These are phyloP conservation scores for Microcebus griseorufus DNA, from an alignment of 2,113 vertebrate species.

Conservation along the genomic window DNA sequence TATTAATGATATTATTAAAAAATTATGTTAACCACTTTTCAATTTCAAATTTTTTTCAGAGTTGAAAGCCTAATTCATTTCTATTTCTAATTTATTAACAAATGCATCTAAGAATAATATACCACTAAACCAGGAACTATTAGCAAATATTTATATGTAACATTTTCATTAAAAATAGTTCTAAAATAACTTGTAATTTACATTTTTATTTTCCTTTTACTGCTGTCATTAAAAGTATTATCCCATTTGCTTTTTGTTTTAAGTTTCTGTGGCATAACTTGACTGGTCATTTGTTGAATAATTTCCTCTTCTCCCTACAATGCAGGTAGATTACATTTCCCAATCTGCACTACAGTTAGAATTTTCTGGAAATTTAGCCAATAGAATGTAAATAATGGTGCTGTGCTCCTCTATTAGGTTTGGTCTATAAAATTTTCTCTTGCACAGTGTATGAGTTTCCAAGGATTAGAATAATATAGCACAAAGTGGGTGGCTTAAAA, in stretches of 20 bases:
- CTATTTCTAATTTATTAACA: background rate
- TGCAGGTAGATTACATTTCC: background rate
- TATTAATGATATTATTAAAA: background rate
- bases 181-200: background rate
- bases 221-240: background rate
- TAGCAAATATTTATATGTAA: background rate
- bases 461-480: background rate
- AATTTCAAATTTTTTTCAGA: background rate
- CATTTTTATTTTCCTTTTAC: background rate
- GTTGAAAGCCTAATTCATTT: background rate
- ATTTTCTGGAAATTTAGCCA: background rate
- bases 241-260: background rate
- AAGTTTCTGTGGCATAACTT: background rate
- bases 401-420: background rate
- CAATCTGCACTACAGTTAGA: background rate
- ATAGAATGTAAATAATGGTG: background rate
- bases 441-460: background rate
- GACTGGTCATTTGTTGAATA: too few species aligned
- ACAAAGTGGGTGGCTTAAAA: background rate
- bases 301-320: background rate
- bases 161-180: background rate
- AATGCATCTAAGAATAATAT: background rate
- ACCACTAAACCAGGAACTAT: background rate
- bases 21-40: background rate
- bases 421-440: background rate